A percentile compares a stretch with the other conserved stretches of the same genome.
Conservation (phyloP, 2,113 vertebrate species). For the Coptodon rendalli region DNA sequence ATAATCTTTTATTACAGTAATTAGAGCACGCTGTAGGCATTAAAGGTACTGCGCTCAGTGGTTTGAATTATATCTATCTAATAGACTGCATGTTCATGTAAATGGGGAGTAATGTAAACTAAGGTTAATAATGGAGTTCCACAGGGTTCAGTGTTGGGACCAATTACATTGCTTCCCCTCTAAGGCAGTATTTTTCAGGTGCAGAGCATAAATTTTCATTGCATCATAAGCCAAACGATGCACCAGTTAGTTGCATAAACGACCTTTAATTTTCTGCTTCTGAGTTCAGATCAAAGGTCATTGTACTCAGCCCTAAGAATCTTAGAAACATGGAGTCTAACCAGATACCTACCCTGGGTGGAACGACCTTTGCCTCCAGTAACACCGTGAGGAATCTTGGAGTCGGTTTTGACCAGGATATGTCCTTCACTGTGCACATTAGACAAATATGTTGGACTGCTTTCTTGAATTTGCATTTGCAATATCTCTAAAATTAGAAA, state of each 20-base stretch:
- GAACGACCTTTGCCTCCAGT: not conserved
- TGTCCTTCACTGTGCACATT: not conserved
- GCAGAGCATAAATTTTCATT: not conserved
- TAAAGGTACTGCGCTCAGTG: fast-evolving
- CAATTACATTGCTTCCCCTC: not conserved
- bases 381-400: not conserved
- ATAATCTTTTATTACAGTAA: not conserved
- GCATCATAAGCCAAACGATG: not conserved
- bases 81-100: not conserved
- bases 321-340: not conserved
- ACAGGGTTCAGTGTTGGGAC: not conserved
- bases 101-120: not conserved
- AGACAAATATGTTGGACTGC: not conserved
- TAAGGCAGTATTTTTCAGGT: not conserved
- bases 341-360: not conserved
- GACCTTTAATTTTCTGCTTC: not conserved
- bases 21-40: not conserved
- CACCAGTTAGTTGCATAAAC: not conserved
- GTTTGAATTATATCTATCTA: not conserved
- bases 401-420: not conserved
- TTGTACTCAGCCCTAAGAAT: not conserved
- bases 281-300: not conserved
- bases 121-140: not conserved
- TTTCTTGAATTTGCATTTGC: not conserved
- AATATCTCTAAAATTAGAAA: not conserved